Conservation (phyloP, 2,888 invertebrate genomes). For the Myathropa florea region DNA sequence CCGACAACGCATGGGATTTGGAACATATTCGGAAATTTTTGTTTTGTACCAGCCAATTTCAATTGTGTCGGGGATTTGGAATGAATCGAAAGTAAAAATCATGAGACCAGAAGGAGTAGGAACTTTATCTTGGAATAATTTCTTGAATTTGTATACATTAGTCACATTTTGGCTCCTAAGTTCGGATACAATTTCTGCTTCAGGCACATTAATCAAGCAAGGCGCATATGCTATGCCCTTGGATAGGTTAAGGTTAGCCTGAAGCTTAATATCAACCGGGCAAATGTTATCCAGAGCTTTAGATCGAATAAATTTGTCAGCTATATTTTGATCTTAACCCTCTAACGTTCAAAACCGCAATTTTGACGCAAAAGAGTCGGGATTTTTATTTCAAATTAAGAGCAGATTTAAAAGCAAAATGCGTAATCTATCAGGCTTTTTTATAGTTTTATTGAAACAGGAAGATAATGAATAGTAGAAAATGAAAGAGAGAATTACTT, state of each 20-base stretch:
- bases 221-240: constrained; percentile 32
- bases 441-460: no score
- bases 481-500: no score
- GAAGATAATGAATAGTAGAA: no score
- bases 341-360: no score
- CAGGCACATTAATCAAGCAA: constrained; percentile 13
- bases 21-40: constrained; percentile 17
- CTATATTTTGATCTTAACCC: no score
- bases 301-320: no score
- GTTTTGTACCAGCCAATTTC: constrained; percentile 31
- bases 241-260: constrained; percentile 16
- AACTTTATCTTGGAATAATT: neutral
- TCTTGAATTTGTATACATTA: constrained; percentile 25
- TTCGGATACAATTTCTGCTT: constrained; percentile 24
- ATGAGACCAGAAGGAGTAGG: no score
- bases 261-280: constrained; percentile 20
- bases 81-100: constrained; percentile 24
- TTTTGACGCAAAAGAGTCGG: no score
- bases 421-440: no score
- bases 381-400: no score
- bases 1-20: constrained; percentile 26
- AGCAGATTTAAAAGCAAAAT: no score
- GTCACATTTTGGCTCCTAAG: constrained; percentile 11
- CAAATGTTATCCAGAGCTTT: no score
- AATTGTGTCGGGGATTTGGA: neutral